phyloP scores from a whole-genome alignment of 2,888 invertebrate genomes.

The Eupithecia subfuscata region DNA sequence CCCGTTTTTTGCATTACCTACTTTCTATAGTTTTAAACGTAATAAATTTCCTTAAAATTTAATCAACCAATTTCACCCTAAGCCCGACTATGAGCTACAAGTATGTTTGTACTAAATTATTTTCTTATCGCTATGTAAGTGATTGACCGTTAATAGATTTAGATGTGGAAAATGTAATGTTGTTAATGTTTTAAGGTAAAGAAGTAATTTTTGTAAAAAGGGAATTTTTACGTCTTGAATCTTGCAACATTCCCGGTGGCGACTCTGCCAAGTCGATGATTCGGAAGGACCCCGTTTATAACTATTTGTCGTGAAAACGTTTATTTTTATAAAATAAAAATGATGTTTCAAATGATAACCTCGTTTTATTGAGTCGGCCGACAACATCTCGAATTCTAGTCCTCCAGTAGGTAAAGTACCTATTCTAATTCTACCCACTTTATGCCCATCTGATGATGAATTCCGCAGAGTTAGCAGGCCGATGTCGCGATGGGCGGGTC shows the following conservation, averaged over 20 bases:
- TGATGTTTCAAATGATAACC: slow-evolving; percentile 73
- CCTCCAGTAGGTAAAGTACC: no score
- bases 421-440: background rate
- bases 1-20: background rate
- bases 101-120: slow-evolving; percentile 60
- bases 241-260: slow-evolving; percentile 86
- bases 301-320: slow-evolving; percentile 85
- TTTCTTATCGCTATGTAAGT: slow-evolving; percentile 78
- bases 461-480: no score
- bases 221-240: slow-evolving; percentile 88
- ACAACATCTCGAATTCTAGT: no score
- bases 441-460: background rate
- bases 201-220: slow-evolving; percentile 88
- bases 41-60: slow-evolving; percentile 14
- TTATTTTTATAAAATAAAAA: slow-evolving; percentile 85
- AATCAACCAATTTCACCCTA: slow-evolving; percentile 19
- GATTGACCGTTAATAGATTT: slow-evolving; percentile 83
- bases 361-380: slow-evolving; percentile 33
- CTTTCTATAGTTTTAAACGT: background rate
- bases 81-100: slow-evolving; percentile 33
- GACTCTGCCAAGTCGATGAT: slow-evolving; percentile 72
- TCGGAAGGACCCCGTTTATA: slow-evolving; percentile 83
- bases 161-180: slow-evolving; percentile 83
- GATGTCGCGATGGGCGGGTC: no score
- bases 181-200: slow-evolving; percentile 86